phyloP scores from a whole-genome alignment of 35 echinoderm and acorn worm species.

The Diadema setosum region DNA sequence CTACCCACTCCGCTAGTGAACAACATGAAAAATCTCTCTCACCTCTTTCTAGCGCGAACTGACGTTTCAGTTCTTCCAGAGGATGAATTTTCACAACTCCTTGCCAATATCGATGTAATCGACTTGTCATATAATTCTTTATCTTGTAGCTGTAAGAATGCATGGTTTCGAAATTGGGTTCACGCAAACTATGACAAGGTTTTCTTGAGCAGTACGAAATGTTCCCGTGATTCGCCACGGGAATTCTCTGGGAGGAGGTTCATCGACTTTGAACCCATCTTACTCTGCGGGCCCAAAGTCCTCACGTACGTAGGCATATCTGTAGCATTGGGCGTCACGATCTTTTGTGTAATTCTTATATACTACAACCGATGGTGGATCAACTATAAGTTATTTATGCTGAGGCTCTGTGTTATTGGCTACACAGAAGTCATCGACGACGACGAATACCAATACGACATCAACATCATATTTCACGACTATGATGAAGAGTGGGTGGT shows the following conservation, averaged over 20 bases:
- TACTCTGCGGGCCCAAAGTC: not conserved
- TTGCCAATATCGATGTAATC: not conserved
- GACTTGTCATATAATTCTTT: not conserved
- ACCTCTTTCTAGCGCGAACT: not conserved
- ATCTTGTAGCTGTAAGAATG: not conserved
- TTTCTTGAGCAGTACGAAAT: not conserved
- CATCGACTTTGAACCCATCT: not conserved
- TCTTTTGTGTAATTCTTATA: not conserved
- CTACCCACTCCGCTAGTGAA: not conserved
- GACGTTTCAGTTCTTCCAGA: not conserved
- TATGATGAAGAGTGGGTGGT: not conserved
- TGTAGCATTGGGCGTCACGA: not conserved
- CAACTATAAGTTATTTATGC: not conserved
- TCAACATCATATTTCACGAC: not conserved
- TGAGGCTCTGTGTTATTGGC: not conserved
- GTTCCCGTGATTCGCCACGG: not conserved
- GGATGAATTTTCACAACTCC: not conserved
- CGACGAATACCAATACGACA: not conserved
- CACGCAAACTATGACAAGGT: not conserved
- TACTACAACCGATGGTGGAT: conserved; percentile 6
- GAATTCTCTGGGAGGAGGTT: not conserved
- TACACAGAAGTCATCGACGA: not conserved
- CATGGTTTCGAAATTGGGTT: conserved; percentile 2
- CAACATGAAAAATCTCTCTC: not conserved
- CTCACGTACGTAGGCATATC: not conserved